Base-by-base conservation (phyloP, 35 echinoderm and acorn worm genomes). In the Lytechinus pictus region DNA sequence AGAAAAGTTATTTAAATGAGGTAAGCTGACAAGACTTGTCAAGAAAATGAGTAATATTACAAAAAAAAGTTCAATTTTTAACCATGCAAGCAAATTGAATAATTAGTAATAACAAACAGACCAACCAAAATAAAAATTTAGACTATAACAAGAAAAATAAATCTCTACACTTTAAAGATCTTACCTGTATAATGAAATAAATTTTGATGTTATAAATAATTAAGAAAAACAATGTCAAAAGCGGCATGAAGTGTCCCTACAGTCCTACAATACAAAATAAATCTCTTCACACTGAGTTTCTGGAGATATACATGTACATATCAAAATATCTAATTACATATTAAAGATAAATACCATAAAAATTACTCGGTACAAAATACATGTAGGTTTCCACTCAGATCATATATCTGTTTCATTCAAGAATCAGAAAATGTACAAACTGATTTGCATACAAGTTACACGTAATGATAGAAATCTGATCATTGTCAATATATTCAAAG, bases 291-390 rank as follows among this genome's bases (percentile, higher is more conserved):
- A 79, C n/a, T 44, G n/a, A 79, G 66, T 60, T 60, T 60, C 66
- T 79, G 66, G n/a, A 19, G 33, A 1, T 44, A 44, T 44, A 44
- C 33, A 44, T 44, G 8, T 79, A 79, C 66, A 79, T 79, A 79
- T 79, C 66, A 79, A 79, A 79, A 79, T n/a, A 24, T 79, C 19
- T 79, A 0, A 79, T 79, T 14, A 79, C 21, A 16, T 44, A 44
- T 44, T 79, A 19, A 7, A 79, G 66, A 79, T 79, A 79, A 79
- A 79, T 79, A 79, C 66, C 66, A 79, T 79, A 14, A 90, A 90
- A 90, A 90, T 90, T 90, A 90, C 88, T 90, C 88, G 88, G 88
- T 90, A 90, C 88, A 90, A 90, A 90, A 90, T 44, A 44, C 33
- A 44, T 44, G 33, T 44, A 90, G 52, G 52, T 33, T 90, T 90